Base-by-base conservation (phyloP, 1,140 invertebrate species). In the Globodera ellingtonae region DNA sequence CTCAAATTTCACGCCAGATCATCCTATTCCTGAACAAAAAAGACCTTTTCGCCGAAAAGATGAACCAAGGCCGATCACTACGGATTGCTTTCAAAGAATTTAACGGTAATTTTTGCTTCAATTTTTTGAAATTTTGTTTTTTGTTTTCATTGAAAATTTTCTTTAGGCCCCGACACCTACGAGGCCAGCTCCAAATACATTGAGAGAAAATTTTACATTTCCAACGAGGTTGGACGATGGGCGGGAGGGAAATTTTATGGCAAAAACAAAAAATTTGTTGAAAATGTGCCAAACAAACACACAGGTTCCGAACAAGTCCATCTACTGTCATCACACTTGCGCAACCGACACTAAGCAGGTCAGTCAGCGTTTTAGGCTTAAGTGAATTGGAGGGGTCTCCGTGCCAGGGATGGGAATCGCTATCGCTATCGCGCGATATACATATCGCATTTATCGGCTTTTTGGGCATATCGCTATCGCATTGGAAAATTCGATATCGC, bases 21-120 rank as follows among this genome's bases (percentile, higher is more conserved):
- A 89, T 89, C 71, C 86, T 89, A 21, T 89, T 89, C 77, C 75
- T 88, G 71, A 88, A 88, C 78, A 88, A 88, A 81, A 89, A 89
- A 62, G 87, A 88, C 80, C 79, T 89, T 13, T 88, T 88, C 78
- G 78, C 81, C 46, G 87, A 88, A 78, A 88, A 88, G 70, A 89
- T 88, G 69, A 69, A 59, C 35, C 69, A 86, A 52, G 78, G 75
- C 3, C 44, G 74, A 24, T 72, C 81, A 9, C 72, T 86, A 46
- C 82, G 78, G 46, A 76, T 81, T 48, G 81, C 83, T 47, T 87
- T 88, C 50, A 78, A 81, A 50, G 79, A 81, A 21, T 87, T 86
- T 70, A 89, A 78, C 66, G 85, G 85, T 84, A 77, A 72, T 10
- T 35, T 24, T 62, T 70, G 50, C 21, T 15, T n/a, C n/a, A 67